Conservation (phyloP, 2,797 vertebrate species). For the Betta splendens region DNA sequence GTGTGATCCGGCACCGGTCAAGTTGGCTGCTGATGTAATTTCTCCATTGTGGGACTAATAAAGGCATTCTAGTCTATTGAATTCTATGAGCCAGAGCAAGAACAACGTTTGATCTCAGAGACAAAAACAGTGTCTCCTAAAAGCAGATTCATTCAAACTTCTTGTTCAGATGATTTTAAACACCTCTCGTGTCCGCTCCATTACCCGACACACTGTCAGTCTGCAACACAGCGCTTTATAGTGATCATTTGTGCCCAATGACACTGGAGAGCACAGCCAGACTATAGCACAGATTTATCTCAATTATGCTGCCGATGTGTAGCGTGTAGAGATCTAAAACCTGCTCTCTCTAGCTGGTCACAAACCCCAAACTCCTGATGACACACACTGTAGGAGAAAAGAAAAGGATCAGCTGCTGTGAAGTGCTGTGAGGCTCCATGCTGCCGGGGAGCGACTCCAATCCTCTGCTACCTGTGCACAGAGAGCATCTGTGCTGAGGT, state of each 20-base stretch:
- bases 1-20: too few species aligned
- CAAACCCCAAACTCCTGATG: too few species aligned
- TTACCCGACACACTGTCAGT: neutral
- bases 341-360: neutral
- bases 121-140: neutral
- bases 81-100: too few species aligned
- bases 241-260: neutral
- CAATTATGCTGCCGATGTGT: neutral
- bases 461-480: conserved; percentile 34
- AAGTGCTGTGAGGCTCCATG: neutral
- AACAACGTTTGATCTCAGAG: too few species aligned
- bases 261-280: neutral
- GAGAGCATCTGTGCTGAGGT: conserved; percentile 20
- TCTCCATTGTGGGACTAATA: too few species aligned
- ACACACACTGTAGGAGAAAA: neutral
- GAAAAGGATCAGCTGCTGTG: too few species aligned
- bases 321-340: conserved; percentile 1
- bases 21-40: too few species aligned
- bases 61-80: too few species aligned
- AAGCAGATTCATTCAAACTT: neutral
- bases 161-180: neutral
- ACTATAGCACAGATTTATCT: neutral
- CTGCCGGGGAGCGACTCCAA: conserved; percentile 44
- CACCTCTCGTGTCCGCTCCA: neutral
- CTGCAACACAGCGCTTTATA: neutral